Evolutionary conservation across 2,888 invertebrate genomes (phyloP), one percentile per base, ranked within the genome.

Genomic region (Neoaliturus tenellus): DNA sequence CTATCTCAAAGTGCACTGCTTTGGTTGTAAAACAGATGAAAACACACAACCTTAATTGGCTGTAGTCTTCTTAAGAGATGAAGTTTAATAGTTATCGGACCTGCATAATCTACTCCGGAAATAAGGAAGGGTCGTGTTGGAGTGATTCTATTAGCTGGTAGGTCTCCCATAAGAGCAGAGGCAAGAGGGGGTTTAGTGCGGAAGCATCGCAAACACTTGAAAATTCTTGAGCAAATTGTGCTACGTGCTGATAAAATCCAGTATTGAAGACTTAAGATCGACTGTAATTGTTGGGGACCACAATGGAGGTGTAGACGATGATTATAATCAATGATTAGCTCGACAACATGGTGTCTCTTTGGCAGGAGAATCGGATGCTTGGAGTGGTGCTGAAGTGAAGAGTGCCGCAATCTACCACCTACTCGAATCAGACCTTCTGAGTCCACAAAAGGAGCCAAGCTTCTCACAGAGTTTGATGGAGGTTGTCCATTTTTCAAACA

Each of bases 1-100:
- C 89, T 0, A 89, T 48, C 85, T 90, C 90, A 0, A 90, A 17
- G 39, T 90, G 89, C 0, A 89, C 81, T 14, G 89, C 88, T 83
- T 87, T 87, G 4, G 88, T 88, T 0, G 85, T 44, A 39, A 89
- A 82, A 78, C 89, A 88, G 23, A 89, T 85, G 75, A 89, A 89
- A 41, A 89, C 10, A 73, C 87, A 86, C 10, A 85, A 67, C 83
- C 55, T 86, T 86, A 2, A 35, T 8, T 0, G 78, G 44, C 17
- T 82, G 83, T n/a, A 20, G 14, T 23, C 75, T 69, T 10, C 81
- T 23, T 28, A 51, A 48, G 12, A n/a, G 25, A 12, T 58, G 39
- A 25, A 82, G 14, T 31, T 33, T 80, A 12, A 85, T 55, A 31
- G 51, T 23, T 44, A 87, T 85, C 23, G 85, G 85, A 0, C 87